phyloP scores from a whole-genome alignment of 2,888 invertebrate genomes.

The Synergus laeviventris region DNA sequence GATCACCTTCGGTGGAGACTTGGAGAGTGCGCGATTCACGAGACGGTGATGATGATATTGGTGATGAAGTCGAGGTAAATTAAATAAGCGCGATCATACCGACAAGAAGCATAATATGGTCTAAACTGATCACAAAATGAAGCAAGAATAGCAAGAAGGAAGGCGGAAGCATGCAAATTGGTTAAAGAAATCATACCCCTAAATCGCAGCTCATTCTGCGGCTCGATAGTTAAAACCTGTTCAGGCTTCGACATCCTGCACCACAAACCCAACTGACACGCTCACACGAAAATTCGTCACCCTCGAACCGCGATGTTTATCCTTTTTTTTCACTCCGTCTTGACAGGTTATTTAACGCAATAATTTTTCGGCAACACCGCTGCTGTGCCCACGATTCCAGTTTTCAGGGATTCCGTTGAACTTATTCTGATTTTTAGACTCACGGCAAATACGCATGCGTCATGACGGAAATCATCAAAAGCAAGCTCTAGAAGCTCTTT shows the following conservation, averaged over 20 bases:
- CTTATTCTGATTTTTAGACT: conserved; percentile 70
- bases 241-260: conserved; percentile 82
- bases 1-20: conserved; percentile 16
- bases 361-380: conserved; percentile 55
- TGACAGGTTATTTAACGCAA: conserved; percentile 56
- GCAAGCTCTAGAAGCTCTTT: too few species aligned
- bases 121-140: neutral
- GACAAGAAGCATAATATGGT: neutral
- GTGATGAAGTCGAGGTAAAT: conserved; percentile 13
- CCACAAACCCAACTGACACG: conserved; percentile 11
- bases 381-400: conserved; percentile 50
- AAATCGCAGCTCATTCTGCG: conserved; percentile 92
- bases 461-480: conserved; percentile 50
- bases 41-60: conserved; percentile 17
- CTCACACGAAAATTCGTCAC: conserved; percentile 22
- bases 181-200: conserved; percentile 83
- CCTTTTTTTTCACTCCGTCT: conserved; percentile 49
- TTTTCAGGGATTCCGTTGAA: conserved; percentile 71
- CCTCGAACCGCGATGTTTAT: conserved; percentile 21
- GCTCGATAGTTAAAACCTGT: conserved; percentile 91
- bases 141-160: neutral
- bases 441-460: conserved; percentile 69
- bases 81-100: conserved; percentile 26
- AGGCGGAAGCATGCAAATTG: conserved; percentile 46
- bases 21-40: conserved; percentile 32